A percentile compares a stretch with the other conserved stretches of the same genome.
Conservation (phyloP, 2,888 invertebrate species). For the Strigamia transsilvanica region DNA sequence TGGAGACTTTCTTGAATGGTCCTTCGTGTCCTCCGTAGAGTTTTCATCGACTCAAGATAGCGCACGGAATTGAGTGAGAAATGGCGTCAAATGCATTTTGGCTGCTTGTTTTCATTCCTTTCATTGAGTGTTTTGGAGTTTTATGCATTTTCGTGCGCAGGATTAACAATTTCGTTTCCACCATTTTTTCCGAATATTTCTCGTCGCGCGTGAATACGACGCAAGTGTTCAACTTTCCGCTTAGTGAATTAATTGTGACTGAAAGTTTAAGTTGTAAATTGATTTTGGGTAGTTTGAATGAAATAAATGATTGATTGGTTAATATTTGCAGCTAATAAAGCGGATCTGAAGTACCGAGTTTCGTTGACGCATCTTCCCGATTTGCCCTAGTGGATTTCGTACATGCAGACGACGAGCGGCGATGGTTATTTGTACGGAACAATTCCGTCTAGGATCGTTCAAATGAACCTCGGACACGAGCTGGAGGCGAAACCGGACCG, state of each 20-base stretch:
- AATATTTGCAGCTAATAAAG: slow-evolving; percentile 36
- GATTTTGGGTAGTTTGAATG: not conserved
- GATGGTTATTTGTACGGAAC: slow-evolving; percentile 48
- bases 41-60: too few species aligned
- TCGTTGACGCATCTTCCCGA: slow-evolving; percentile 81
- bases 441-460: not conserved
- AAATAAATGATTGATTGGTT: not conserved
- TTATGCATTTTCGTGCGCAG: too few species aligned
- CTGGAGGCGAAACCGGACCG: not conserved
- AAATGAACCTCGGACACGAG: not conserved
- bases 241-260: not conserved
- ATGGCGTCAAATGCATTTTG: too few species aligned
- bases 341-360: slow-evolving; percentile 70
- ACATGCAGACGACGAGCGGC: slow-evolving; percentile 61
- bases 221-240: not conserved
- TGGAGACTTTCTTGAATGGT: too few species aligned
- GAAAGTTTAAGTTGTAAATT: not conserved
- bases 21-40: too few species aligned
- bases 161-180: not conserved
- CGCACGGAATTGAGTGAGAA: too few species aligned
- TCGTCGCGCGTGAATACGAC: not conserved
- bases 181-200: not conserved
- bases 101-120: too few species aligned
- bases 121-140: too few species aligned
- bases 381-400: slow-evolving; percentile 85